Base-by-base conservation (phyloP, 2,797 vertebrate species). In the Sebastes oblongus region DNA sequence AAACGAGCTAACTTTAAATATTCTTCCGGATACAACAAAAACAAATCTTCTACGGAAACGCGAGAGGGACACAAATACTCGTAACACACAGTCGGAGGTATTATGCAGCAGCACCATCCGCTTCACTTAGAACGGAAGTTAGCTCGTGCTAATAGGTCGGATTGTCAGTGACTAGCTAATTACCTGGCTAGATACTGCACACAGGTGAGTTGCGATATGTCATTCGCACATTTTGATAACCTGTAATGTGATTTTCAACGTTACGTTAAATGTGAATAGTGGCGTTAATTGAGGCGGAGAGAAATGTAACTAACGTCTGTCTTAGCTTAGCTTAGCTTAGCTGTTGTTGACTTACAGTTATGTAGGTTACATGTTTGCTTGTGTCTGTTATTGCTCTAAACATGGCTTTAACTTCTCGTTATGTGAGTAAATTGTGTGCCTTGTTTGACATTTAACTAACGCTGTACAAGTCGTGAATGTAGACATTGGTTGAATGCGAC, bases 31-130 rank as follows among this genome's bases (percentile, higher is more conserved):
- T 81, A 81, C 58, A 88, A 82, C 73, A 81, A 91, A 42, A 85
- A 94, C 90, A 94, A 93, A 91, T 87, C 84, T 59, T 6, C 77
- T 92, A 92, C 85, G 85, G 91, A 5, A 42, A 10, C 1, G 0
- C 83, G 25, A 11, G 30, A 84, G 78, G 88, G 91, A 92, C 89
- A 91, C 81, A 87, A 30, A 3, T 30, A 0, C 10, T 3, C 0
- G 8, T n/a, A 8, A 27, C 2, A 18, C n/a, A 27, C 18, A 27
- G 30, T 9, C 12, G 30, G 3, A 34, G n/a, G 22, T 46, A 29
- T 52, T 2, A 3, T 11, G 12, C 39, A 65, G 71, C 36, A 27
- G 18, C 60, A 27, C 11, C 29, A 32, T 8, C 18, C 50, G 16
- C 7, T 32, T 66, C 54, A 6, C 9, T n/a, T n/a, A n/a, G 46